Percentiles rank a stretch among this genome's conserved stretches.
Evolutionary conservation across 2,888 invertebrate species (phyloP).

Genomic region (Drosophila quinaria): DNA sequence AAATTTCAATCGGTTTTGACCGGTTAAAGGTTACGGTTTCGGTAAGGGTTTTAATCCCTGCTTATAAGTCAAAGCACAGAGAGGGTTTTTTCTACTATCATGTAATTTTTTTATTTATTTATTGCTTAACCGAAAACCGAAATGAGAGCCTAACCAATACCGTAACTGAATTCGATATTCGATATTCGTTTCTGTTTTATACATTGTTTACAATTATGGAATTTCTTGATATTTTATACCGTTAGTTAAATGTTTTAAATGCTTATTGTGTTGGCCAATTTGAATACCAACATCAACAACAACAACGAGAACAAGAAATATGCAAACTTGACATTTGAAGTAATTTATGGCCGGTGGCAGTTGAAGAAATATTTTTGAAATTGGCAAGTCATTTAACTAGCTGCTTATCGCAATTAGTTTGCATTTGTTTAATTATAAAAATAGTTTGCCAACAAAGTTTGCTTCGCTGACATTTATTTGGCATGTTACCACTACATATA

Average conservation of each 20-base stretch:
- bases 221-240: too few relatives aligned
- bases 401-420: conserved; percentile 72
- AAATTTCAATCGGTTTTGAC: too few relatives aligned
- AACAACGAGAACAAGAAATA: background rate
- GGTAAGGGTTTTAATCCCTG: too few relatives aligned
- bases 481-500: conserved; percentile 33
- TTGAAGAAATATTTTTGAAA: conserved; percentile 32
- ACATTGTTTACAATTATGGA: too few relatives aligned
- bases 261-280: background rate
- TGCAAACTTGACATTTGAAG: conserved; percentile 32
- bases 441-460: conserved; percentile 73
- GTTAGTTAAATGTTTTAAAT: background rate
- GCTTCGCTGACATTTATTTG: conserved; percentile 74
- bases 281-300: background rate
- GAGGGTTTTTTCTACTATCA: too few relatives aligned
- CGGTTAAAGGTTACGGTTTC: too few relatives aligned
- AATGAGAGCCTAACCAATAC: too few relatives aligned
- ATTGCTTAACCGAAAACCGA: too few relatives aligned
- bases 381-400: conserved; percentile 44
- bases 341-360: conserved; percentile 37
- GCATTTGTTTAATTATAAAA: conserved; percentile 74
- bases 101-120: too few relatives aligned
- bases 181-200: too few relatives aligned
- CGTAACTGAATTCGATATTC: too few relatives aligned
- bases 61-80: too few relatives aligned